A percentile compares a stretch with the other conserved stretches of the same genome.
phyloP scores from a whole-genome alignment of 2,888 invertebrate genomes.

The Drosophila maculinotata region DNA sequence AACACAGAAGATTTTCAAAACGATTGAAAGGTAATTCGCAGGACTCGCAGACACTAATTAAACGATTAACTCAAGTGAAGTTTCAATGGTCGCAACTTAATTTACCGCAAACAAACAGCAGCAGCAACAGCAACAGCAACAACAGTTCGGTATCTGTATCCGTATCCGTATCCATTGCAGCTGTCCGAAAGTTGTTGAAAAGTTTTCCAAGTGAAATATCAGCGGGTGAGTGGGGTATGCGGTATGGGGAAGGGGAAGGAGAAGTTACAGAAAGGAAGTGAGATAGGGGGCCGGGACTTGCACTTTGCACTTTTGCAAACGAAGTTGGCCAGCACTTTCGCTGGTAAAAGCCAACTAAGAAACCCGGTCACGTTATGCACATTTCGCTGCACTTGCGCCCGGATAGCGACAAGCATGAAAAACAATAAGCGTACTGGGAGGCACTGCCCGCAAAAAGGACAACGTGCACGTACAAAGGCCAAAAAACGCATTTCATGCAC shows the following conservation, averaged over 20 bases:
- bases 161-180: conserved; percentile 64
- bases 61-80: conserved; percentile 74
- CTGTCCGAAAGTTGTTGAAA: conserved; percentile 78
- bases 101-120: conserved; percentile 67
- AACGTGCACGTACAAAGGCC: conserved; percentile 75
- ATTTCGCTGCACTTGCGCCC: conserved; percentile 73
- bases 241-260: not conserved
- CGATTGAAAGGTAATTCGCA: conserved; percentile 13
- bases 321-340: conserved; percentile 62
- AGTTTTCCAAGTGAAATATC: conserved; percentile 74
- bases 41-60: conserved; percentile 60
- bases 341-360: conserved; percentile 73
- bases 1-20: conserved; percentile 9
- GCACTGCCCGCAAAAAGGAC: conserved; percentile 39
- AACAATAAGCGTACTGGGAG: conserved; percentile 67
- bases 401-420: conserved; percentile 44
- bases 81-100: conserved; percentile 74
- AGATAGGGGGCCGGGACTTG: conserved; percentile 7
- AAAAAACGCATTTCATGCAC: conserved; percentile 77
- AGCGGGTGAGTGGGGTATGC: conserved; percentile 16
- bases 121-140: conserved; percentile 16
- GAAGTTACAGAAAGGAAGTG: too few relatives aligned
- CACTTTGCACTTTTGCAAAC: conserved; percentile 47
- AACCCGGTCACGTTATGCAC: conserved; percentile 81
- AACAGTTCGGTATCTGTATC: conserved; percentile 41